Conservation (phyloP, 1,140 invertebrate species). For the Lycorma delicatula region DNA sequence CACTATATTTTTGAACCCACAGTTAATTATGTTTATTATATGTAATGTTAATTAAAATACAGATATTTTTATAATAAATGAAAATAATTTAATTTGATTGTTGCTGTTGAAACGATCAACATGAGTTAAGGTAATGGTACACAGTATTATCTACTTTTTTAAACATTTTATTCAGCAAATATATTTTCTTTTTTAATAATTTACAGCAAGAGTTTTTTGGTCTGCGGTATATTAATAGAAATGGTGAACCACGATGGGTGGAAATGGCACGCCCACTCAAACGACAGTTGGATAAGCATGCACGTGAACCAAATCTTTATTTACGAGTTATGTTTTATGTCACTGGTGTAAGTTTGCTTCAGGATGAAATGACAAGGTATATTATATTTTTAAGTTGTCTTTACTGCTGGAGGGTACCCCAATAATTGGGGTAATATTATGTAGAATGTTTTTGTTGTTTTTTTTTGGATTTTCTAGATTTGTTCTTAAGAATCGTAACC, state of each 20-base stretch:
- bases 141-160: too few species aligned
- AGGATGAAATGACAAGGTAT: conserved; percentile 83
- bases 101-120: too few species aligned
- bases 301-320: conserved; percentile 68
- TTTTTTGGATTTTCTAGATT: not conserved
- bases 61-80: too few species aligned
- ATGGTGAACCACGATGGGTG: conserved; percentile 64
- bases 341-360: conserved; percentile 70
- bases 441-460: not conserved
- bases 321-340: conserved; percentile 92
- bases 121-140: too few species aligned
- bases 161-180: too few species aligned
- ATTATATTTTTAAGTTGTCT: conserved; percentile 4
- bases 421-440: not conserved
- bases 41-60: too few species aligned
- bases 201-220: conserved; percentile 75
- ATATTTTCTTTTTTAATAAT: too few species aligned
- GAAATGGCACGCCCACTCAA: conserved; percentile 88
- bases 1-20: too few species aligned
- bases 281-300: conserved; percentile 87
- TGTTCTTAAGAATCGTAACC: too few species aligned
- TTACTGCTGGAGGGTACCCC: too few species aligned
- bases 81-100: too few species aligned
- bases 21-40: too few species aligned
- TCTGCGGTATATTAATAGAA: conserved; percentile 58